phyloP scores from a whole-genome alignment of 2,888 invertebrate species.

The Thera obeliscata region DNA sequence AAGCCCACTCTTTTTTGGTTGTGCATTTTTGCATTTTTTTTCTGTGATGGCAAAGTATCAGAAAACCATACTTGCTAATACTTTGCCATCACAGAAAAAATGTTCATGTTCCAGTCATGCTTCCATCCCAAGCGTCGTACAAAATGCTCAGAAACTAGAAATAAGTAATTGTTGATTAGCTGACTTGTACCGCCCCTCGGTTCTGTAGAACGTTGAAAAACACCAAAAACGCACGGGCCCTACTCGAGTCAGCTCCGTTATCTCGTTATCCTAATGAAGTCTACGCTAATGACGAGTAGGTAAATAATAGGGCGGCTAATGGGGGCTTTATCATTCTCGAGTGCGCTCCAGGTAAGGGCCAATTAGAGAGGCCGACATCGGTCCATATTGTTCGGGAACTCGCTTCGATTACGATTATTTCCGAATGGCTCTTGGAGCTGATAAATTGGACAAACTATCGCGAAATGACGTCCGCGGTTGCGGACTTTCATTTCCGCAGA shows the following conservation, averaged over 20 bases:
- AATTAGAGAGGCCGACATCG: constrained; percentile 83
- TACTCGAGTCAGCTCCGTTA: constrained; percentile 78
- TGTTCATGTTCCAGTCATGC: constrained; percentile 8
- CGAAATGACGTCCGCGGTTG: constrained; percentile 78
- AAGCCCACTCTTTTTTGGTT: too few species aligned
- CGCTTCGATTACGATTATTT: constrained; percentile 83
- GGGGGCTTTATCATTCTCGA: constrained; percentile 85
- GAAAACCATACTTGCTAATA: too few species aligned
- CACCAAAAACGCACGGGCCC: constrained; percentile 72
- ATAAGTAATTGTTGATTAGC: constrained; percentile 64
- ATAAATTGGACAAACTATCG: constrained; percentile 84
- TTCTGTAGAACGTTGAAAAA: constrained; percentile 70
- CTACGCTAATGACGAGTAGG: constrained; percentile 85
- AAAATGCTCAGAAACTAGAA: constrained; percentile 55
- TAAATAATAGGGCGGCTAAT: constrained; percentile 85
- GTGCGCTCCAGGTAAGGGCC: constrained; percentile 85
- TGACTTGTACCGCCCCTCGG: constrained; percentile 55
- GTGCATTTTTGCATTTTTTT: too few species aligned
- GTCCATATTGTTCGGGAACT: constrained; percentile 83
- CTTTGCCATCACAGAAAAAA: background rate
- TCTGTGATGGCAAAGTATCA: too few species aligned
- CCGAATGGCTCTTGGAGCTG: constrained; percentile 78
- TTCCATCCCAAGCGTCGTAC: constrained; percentile 27
- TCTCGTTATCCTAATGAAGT: constrained; percentile 85
- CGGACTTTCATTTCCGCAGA: constrained; percentile 74